Base-by-base conservation (phyloP, 2,797 vertebrate genomes). In the Pipistrellus pipistrellus region DNA sequence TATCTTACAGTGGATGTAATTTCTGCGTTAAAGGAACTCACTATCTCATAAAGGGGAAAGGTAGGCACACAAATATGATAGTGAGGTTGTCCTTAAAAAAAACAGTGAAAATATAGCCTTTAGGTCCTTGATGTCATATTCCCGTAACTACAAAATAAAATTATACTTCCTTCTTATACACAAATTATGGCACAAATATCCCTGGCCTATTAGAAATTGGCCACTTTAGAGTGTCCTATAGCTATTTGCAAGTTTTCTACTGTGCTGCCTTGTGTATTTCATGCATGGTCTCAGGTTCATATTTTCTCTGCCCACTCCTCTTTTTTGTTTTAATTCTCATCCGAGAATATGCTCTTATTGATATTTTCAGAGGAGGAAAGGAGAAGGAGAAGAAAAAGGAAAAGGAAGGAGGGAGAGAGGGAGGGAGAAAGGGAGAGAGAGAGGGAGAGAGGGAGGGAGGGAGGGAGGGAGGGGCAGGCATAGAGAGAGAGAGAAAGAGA, bases 81-180 rank as follows among this genome's bases (percentile, higher is more conserved):
- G 38, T 81, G 59, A 30, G 51, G 59, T 66, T 95, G 35, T 91
- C 55, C 44, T 91, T 9, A 30, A 87, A 93, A 87, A 92, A 85
- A 81, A 89, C 12, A 59, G 11, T 66, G 32, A 84, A 80, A 46
- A 30, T 91, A 27, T 5, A 53, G 21, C 30, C 46, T 35, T 4
- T 48, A 59, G 57, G 30, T 92, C 35, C n/a, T 89, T 62, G 12
- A 51, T 88, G 46, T 81, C n/a, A 78, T 75, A 25, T 91, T 20
- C 62, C 44, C 68, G 1, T 72, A 64, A 78, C 20, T 55, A 41
- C 27, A 84, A 88, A 51, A 68, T 88, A 62, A 85, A 92, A 72
- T 25, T 32, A 25, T 21, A 21, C 27, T 87, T 85, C 53, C 62
- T 85, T 94, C 32, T 64, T 89, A 13, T 57, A 25, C 2, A 72